Evolutionary conservation across 1,140 invertebrate genomes (phyloP).

Genomic region (Ditylenchus dipsaci): DNA sequence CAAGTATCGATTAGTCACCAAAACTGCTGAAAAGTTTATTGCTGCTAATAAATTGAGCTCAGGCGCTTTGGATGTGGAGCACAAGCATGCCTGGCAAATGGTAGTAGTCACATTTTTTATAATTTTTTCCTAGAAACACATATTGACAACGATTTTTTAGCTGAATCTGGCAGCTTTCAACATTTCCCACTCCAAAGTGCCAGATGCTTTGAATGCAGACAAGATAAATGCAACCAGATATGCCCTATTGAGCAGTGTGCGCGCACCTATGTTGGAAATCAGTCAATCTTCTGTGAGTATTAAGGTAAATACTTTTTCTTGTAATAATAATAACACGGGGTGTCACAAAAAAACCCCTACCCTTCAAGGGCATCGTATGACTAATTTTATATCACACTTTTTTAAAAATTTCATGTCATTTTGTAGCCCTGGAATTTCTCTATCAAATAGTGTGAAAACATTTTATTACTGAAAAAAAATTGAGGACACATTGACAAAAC

Average conservation of each 20-base stretch:
- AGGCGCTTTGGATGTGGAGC: constrained; percentile 40
- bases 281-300: neutral
- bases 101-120: constrained; percentile 36
- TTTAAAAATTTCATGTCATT: too few species aligned
- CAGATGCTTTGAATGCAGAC: constrained; percentile 45
- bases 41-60: constrained; percentile 23
- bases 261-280: constrained; percentile 38
- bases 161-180: constrained; percentile 37
- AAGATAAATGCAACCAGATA: constrained; percentile 45
- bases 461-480: too few species aligned
- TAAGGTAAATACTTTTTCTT: constrained; percentile 1
- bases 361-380: too few species aligned
- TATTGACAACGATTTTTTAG: constrained; percentile 29
- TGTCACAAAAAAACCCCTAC: too few species aligned
- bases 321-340: too few species aligned
- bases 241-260: constrained; percentile 38
- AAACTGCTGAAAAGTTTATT: constrained; percentile 11
- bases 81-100: constrained; percentile 43
- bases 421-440: too few species aligned
- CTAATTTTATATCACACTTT: too few species aligned
- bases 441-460: too few species aligned
- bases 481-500: too few species aligned
- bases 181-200: constrained; percentile 49
- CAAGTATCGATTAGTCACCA: constrained; percentile 13
- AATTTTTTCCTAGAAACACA: neutral